These are phyloP conservation scores for Colistium nudipinnis DNA, from an alignment of 2,113 vertebrate species.

Conservation along the genomic window DNA sequence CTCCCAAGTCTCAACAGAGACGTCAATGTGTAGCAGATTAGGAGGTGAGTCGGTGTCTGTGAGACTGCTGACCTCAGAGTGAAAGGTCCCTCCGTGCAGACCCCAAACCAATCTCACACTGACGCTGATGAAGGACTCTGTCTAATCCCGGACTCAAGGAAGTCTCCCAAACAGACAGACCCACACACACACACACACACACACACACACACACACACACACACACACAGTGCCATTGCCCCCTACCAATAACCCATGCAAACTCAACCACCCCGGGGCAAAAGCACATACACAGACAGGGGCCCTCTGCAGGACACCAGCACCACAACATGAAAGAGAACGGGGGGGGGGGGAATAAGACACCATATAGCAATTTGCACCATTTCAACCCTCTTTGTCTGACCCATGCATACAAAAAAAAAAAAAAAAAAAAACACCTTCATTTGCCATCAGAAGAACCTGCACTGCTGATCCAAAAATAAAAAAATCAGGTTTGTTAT, in stretches of 20 bases:
- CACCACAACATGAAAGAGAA: conserved; percentile 35
- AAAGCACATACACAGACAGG: conserved; percentile 69
- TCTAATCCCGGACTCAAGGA: conserved; percentile 70
- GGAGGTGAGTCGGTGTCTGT: conserved; percentile 30
- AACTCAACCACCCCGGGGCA: conserved; percentile 56
- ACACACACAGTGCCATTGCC: conserved; percentile 25
- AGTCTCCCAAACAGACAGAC: too few relatives aligned
- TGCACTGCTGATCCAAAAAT: neutral
- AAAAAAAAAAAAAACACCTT: neutral
- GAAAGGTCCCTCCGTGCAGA: conserved; percentile 44
- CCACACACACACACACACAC: conserved; percentile 9
- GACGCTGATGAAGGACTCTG: conserved; percentile 57
- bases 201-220: conserved; percentile 26
- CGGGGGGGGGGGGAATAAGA: neutral
- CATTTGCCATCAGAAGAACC: neutral
- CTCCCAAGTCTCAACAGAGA: conserved; percentile 34
- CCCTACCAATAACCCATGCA: conserved; percentile 6
- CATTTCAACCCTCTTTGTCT: neutral
- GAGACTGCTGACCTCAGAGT: conserved; percentile 45
- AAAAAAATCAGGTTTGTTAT: neutral
- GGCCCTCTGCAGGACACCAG: conserved; percentile 58
- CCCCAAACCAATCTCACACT: neutral
- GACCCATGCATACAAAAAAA: neutral
- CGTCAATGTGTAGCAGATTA: conserved; percentile 53
- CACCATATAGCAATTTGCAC: neutral